A percentile compares a stretch with the other conserved stretches of the same genome.
These are phyloP conservation scores for Nyctereutes procyonoides DNA, from an alignment of 2,113 vertebrate species.

Conservation along the genomic window DNA sequence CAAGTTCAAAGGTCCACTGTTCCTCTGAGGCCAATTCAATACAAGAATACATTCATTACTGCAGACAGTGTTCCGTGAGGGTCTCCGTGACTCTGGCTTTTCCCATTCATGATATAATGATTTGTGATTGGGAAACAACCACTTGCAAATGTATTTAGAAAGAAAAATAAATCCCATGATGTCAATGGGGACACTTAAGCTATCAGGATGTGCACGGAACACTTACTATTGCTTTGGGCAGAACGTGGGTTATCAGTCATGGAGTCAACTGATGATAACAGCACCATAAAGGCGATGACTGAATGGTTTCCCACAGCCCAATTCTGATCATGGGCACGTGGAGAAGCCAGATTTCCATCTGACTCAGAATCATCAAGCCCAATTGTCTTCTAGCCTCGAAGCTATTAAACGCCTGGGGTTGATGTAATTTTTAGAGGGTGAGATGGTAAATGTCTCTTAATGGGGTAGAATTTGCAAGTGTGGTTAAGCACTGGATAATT, in stretches of 20 bases:
- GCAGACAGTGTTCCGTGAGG: not conserved
- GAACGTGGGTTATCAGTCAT: not conserved
- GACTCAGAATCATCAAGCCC: not conserved
- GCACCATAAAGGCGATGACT: not conserved
- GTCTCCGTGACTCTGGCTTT: not conserved
- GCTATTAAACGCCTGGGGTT: not conserved
- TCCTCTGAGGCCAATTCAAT: not conserved
- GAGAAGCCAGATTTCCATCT: constrained; percentile 49
- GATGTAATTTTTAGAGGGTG: not conserved
- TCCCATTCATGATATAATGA: not conserved
- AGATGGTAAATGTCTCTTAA: not conserved
- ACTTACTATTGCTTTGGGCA: constrained; percentile 46
- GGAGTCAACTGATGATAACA: constrained; percentile 34
- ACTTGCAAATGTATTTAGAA: constrained; percentile 32
- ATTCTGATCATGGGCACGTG: not conserved
- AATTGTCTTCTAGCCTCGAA: not conserved
- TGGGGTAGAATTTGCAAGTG: not conserved
- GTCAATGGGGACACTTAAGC: constrained; percentile 35
- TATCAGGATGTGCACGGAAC: not conserved
- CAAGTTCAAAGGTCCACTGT: not conserved
- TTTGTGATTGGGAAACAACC: constrained; percentile 34
- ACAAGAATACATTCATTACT: not conserved
- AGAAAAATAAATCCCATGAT: not conserved
- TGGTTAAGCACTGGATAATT: not conserved
- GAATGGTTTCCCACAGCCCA: not conserved